phyloP scores from a whole-genome alignment of 2,113 vertebrate species.

The Orthonyx spaldingii region DNA sequence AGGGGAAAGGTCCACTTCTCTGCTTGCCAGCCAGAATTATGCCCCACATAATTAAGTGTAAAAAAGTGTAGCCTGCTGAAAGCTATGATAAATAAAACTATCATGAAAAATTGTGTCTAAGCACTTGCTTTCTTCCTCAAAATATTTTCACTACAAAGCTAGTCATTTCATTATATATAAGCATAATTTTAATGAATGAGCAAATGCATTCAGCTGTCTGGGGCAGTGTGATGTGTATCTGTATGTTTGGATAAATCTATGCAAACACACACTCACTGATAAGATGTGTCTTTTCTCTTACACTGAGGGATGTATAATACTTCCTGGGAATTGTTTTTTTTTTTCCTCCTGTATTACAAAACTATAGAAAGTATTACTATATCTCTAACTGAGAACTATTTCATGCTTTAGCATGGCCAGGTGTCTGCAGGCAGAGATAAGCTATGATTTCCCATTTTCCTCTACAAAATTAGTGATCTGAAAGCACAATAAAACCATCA shows the following conservation, averaged over 20 bases:
- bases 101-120: not conserved
- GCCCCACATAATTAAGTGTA: not conserved
- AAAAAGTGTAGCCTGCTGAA: not conserved
- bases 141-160: not conserved
- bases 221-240: not conserved
- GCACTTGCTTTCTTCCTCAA: not conserved
- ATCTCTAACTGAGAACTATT: slow-evolving; percentile 63
- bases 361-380: slow-evolving; percentile 45
- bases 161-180: not conserved
- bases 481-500: slow-evolving; percentile 62
- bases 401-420: slow-evolving; percentile 55
- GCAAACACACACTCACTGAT: not conserved
- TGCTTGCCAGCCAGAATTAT: not conserved
- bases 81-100: not conserved
- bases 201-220: not conserved
- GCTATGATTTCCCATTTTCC: slow-evolving; percentile 62
- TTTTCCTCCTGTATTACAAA: not conserved
- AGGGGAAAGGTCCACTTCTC: not conserved
- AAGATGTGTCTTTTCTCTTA: slow-evolving; percentile 21
- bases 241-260: not conserved
- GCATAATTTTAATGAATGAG: slow-evolving; percentile 27
- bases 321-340: not conserved
- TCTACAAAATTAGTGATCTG: slow-evolving; percentile 70
- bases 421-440: slow-evolving; percentile 74
- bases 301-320: not conserved